Evolutionary conservation across 2,797 vertebrate species (phyloP).

Genomic region (Rhinatrema bivittatum): DNA sequence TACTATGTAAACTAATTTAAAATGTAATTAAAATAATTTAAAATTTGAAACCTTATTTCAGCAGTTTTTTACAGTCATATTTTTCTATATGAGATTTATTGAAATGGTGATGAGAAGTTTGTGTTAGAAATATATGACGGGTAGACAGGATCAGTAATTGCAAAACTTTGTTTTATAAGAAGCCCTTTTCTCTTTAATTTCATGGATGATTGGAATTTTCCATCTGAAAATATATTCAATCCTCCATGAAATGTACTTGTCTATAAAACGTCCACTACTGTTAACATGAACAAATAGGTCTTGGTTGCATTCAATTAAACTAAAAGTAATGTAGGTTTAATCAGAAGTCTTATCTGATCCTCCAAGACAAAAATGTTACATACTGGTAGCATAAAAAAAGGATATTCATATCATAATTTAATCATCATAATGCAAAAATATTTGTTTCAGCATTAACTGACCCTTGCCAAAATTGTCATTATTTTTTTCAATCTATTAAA

Average conservation of each 20-base stretch:
- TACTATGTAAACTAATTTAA: too few relatives aligned
- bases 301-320: slow-evolving; percentile 40
- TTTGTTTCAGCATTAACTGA: too few relatives aligned
- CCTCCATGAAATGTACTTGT: slow-evolving; percentile 47
- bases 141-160: slow-evolving; percentile 14
- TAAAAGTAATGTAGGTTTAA: slow-evolving; percentile 15
- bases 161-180: slow-evolving; percentile 18
- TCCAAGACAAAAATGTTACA: too few relatives aligned
- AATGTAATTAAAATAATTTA: too few relatives aligned
- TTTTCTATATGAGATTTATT: too few relatives aligned
- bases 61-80: too few relatives aligned
- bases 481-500: too few relatives aligned
- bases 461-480: too few relatives aligned
- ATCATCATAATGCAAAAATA: too few relatives aligned
- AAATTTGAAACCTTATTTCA: too few relatives aligned
- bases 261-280: slow-evolving; percentile 39
- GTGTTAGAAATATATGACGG: slow-evolving; percentile 2
- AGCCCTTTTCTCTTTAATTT: slow-evolving; percentile 39
- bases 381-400: too few relatives aligned
- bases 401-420: too few relatives aligned
- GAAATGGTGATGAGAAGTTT: slow-evolving; percentile 3
- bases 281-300: slow-evolving; percentile 39
- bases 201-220: slow-evolving; percentile 35
- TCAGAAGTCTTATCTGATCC: slow-evolving; percentile 17
- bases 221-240: slow-evolving; percentile 37